Evolutionary conservation across 2,113 vertebrate genomes (phyloP).

Genomic region (Isichthys henryi): DNA sequence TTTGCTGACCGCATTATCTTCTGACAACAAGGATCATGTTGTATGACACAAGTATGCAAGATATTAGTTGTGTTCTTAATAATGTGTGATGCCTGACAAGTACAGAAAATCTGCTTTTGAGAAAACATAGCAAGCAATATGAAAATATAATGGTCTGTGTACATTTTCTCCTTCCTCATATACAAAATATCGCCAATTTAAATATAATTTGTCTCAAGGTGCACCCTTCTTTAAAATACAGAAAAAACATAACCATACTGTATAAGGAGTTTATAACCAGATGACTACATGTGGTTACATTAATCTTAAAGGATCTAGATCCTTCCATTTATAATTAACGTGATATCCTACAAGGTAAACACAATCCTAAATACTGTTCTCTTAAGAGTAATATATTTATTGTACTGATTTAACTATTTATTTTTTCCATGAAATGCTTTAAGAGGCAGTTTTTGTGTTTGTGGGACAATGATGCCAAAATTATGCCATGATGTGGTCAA

Average conservation of each 20-base stretch:
- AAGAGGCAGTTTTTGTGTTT: background rate
- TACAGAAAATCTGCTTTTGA: background rate
- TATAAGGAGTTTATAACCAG: background rate
- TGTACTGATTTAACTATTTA: background rate
- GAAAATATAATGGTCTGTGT: background rate
- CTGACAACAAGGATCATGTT: background rate
- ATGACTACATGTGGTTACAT: background rate
- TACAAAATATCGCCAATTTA: background rate
- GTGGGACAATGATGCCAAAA: background rate
- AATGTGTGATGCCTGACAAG: background rate
- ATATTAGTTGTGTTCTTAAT: background rate
- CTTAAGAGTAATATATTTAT: background rate
- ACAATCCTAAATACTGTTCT: slow-evolving; percentile 58
- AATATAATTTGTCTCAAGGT: background rate
- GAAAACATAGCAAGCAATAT: background rate
- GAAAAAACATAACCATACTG: background rate
- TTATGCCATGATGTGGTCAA: background rate
- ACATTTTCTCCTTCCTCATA: background rate
- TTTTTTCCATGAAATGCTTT: background rate
- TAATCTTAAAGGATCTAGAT: slow-evolving; percentile 56
- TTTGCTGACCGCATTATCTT: background rate
- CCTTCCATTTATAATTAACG: slow-evolving; percentile 57
- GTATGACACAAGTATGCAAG: background rate
- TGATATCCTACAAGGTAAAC: slow-evolving; percentile 54
- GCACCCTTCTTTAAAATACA: background rate